Percentiles rank a stretch among this genome's conserved stretches.
Conservation (phyloP, 2,888 invertebrate species). For the Rhopalosiphum nymphaeae region DNA sequence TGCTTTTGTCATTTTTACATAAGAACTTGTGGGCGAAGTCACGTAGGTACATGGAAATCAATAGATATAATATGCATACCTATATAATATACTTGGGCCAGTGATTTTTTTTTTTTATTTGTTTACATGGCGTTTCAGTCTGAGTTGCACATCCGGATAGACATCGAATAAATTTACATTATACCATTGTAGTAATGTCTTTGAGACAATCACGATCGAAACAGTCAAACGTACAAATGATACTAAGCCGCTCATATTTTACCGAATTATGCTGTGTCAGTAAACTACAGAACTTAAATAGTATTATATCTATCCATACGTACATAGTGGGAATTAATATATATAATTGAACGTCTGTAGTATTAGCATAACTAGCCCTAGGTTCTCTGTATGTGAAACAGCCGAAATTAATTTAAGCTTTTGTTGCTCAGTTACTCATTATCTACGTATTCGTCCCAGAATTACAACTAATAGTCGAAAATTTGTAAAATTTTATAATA, state of each 20-base stretch:
- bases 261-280: background rate
- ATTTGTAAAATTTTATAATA: background rate
- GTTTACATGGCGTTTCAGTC: background rate
- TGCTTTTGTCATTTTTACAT: background rate
- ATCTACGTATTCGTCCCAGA: background rate
- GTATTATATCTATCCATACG: background rate
- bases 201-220: background rate
- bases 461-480: background rate
- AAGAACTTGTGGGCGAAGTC: conserved; percentile 42
- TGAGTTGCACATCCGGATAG: conserved; percentile 13
- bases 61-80: background rate
- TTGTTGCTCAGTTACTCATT: background rate
- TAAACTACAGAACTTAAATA: background rate
- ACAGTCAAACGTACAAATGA: background rate
- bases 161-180: background rate
- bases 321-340: background rate
- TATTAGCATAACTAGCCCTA: conserved; percentile 5
- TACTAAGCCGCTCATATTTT: background rate
- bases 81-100: background rate
- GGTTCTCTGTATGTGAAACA: background rate
- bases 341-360: background rate
- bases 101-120: conserved; percentile 27
- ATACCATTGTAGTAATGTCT: background rate
- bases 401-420: background rate
- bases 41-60: conserved; percentile 1